A percentile compares a stretch with the other conserved stretches of the same genome.
phyloP scores from a whole-genome alignment of 2,888 invertebrate species.

The Phengaris alcon region DNA sequence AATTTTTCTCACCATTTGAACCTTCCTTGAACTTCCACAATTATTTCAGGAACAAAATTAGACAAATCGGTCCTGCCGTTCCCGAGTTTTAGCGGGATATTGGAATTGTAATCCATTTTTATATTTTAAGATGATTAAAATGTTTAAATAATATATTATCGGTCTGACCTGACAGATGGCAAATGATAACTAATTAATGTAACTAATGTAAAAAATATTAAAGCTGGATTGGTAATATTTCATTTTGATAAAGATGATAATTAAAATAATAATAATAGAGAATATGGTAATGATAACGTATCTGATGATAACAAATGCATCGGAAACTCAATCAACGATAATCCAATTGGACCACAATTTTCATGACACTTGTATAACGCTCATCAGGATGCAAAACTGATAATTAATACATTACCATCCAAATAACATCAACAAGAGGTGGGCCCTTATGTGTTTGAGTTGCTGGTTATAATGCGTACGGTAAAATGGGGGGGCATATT shows the following conservation, averaged over 20 bases:
- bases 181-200: no score
- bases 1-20: no score
- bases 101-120: no score
- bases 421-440: conserved; percentile 73
- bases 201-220: no score
- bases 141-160: no score
- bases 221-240: not conserved
- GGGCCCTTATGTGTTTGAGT: conserved; percentile 39
- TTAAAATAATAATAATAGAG: not conserved
- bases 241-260: not conserved
- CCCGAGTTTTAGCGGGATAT: no score
- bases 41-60: no score
- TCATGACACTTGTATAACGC: conserved; percentile 56
- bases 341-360: conserved; percentile 68
- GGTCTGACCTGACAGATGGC: no score
- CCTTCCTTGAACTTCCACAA: no score
- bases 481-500: conserved; percentile 32
- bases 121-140: no score
- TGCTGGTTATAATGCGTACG: conserved; percentile 18
- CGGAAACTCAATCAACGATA: conserved; percentile 46
- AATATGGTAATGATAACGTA: no score
- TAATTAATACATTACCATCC: conserved; percentile 76
- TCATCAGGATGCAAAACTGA: conserved; percentile 72
- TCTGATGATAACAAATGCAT: not conserved
- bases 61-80: no score